Conservation (phyloP, 1,140 invertebrate species). For the Panagrolaimus sp. region DNA sequence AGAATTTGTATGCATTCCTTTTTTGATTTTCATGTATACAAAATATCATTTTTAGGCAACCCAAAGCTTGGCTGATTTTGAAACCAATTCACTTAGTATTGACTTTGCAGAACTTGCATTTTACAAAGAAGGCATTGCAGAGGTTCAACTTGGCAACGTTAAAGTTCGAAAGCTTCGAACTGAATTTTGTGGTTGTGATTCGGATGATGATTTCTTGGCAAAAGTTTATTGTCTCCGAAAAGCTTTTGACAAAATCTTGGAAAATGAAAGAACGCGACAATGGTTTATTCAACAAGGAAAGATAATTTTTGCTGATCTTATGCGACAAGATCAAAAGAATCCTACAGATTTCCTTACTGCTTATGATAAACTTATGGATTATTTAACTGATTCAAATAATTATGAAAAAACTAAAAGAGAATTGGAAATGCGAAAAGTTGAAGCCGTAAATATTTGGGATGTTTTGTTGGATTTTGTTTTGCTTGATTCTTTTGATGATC, state of each 20-base stretch:
- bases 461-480: conserved; percentile 45
- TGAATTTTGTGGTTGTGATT: conserved; percentile 43
- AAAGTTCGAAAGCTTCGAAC: conserved; percentile 42
- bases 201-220: conserved; percentile 42
- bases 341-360: conserved; percentile 38
- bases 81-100: conserved; percentile 12
- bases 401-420: conserved; percentile 30
- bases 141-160: conserved; percentile 29
- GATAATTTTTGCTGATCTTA: conserved; percentile 38
- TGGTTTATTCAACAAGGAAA: conserved; percentile 43
- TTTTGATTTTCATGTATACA: background rate
- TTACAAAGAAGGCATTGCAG: conserved; percentile 33
- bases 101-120: conserved; percentile 26
- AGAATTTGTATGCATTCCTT: conserved; percentile 32
- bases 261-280: conserved; percentile 29
- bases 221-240: conserved; percentile 41
- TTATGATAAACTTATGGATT: conserved; percentile 44
- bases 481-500: conserved; percentile 37
- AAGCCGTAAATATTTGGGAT: conserved; percentile 44
- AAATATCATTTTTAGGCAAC: background rate
- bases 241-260: conserved; percentile 38
- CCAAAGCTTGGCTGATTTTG: background rate
- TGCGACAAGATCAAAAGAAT: conserved; percentile 41
- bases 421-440: conserved; percentile 35
- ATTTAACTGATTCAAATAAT: conserved; percentile 40